Base-by-base conservation (phyloP, 2,797 vertebrate genomes). In the Clamator glandarius region DNA sequence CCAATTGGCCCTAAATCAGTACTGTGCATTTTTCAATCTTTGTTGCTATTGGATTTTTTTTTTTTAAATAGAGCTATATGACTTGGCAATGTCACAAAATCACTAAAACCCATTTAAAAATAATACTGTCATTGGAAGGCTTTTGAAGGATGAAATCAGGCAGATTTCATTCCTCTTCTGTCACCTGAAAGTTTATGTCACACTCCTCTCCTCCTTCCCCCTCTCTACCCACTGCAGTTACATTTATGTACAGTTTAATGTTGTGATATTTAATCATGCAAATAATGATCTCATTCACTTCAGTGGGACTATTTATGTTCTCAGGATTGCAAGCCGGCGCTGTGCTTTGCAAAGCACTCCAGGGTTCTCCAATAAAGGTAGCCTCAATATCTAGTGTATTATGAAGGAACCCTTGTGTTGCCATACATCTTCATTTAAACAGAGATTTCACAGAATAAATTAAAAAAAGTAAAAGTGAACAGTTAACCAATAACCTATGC, bases 141-240 rank as follows among this genome's bases (percentile, higher is more conserved):
- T 91, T 96, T 86, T 93, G 92, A 92, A 90, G 31, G 87, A 96
- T 93, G 66, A 96, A 90, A 88, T 66, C 77, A 93, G 70, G 52
- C 79, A 86, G 83, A 95, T 93, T 76, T 92, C 59, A 69, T 93
- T 91, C 68, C 62, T 81, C 15, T 92, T 75, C 67, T 94, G 89
- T 87, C 90, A 95, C 94, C 96, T 96, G 93, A 91, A 96, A 88
- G 83, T 88, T 95, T 95, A 84, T 90, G 83, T 86, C 91, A 78
- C 62, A 69, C 44, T 95, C 72, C 39, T 93, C 80, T 92, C 61
- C 75, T 89, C 50, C 92, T 93, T 91, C 94, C 91, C 48, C 85
- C 92, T 94, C 79, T 93, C 96, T 94, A 81, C 94, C 95, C 94
- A 95, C 91, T 91, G 55, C 58, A 90, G 54, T 84, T 92, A 58